phyloP scores from a whole-genome alignment of 2,888 invertebrate genomes.

The Agapetus fuscipes region DNA sequence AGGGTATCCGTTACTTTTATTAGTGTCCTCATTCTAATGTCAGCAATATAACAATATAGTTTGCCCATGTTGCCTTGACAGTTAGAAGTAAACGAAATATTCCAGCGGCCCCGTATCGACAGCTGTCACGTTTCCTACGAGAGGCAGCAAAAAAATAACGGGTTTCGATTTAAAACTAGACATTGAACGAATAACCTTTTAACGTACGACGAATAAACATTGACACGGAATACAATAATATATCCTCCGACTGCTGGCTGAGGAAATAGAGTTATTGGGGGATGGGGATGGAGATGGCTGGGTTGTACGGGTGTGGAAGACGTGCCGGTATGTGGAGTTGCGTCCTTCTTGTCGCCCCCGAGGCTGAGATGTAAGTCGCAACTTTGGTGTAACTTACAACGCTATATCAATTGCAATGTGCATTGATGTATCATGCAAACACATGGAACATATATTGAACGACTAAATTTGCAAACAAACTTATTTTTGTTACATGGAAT shows the following conservation, averaged over 20 bases:
- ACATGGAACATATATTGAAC: too few species aligned
- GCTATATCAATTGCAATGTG: too few species aligned
- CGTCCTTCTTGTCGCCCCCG: too few species aligned
- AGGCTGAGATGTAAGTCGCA: not conserved
- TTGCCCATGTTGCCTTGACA: too few species aligned
- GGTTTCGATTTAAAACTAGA: conserved; percentile 21
- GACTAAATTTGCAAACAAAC: too few species aligned
- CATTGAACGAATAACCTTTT: conserved; percentile 16
- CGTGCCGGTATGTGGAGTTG: not conserved
- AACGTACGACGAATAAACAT: conserved; percentile 14
- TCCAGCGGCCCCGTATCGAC: conserved; percentile 10
- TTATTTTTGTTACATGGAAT: too few species aligned
- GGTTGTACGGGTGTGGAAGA: not conserved
- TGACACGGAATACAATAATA: conserved; percentile 13
- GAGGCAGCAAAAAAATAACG: conserved; percentile 13
- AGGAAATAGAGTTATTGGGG: conserved; percentile 6
- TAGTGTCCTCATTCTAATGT: too few species aligned
- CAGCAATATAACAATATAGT: too few species aligned
- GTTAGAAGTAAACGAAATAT: conserved; percentile 14
- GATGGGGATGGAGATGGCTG: not conserved
- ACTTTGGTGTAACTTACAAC: too few species aligned
- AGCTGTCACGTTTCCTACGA: conserved; percentile 18
- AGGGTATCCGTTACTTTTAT: not conserved
- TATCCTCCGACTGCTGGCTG: not conserved
- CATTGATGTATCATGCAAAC: too few species aligned